Evolutionary conservation across 1,140 invertebrate species (phyloP).

Genomic region (Diachasmimorpha longicaudata): DNA sequence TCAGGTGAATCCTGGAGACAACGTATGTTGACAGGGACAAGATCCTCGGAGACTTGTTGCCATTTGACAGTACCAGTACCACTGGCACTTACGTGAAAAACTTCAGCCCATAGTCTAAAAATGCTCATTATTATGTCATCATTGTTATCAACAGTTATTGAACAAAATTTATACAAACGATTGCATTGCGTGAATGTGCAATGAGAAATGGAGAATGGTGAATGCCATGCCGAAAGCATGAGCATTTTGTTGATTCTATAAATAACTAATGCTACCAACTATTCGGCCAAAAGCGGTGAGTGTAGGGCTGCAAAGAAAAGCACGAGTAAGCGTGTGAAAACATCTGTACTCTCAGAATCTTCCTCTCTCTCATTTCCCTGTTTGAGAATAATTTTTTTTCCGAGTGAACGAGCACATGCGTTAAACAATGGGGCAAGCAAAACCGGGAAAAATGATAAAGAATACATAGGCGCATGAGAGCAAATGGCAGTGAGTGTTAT

Average conservation of each 20-base stretch:
- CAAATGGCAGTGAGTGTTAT: neutral
- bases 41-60: constrained; percentile 96
- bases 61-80: constrained; percentile 90
- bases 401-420: neutral
- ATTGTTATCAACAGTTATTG: neutral
- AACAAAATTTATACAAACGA: neutral
- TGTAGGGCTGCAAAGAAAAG: neutral
- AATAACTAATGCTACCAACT: neutral
- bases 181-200: neutral
- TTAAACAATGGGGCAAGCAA: neutral
- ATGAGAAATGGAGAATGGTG: neutral
- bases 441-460: neutral
- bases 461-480: neutral
- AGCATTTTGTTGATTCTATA: neutral
- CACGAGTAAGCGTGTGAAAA: neutral
- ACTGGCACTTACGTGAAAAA: constrained; percentile 93
- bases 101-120: constrained; percentile 94
- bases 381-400: neutral
- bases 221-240: neutral
- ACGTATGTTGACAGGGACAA: constrained; percentile 96
- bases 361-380: neutral
- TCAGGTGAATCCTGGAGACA: constrained; percentile 95
- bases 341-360: neutral
- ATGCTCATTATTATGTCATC: constrained; percentile 45
- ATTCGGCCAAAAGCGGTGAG: neutral